A percentile compares a stretch with the other conserved stretches of the same genome.
phyloP scores from a whole-genome alignment of 2,113 vertebrate genomes.

The Chaetops frenatus region DNA sequence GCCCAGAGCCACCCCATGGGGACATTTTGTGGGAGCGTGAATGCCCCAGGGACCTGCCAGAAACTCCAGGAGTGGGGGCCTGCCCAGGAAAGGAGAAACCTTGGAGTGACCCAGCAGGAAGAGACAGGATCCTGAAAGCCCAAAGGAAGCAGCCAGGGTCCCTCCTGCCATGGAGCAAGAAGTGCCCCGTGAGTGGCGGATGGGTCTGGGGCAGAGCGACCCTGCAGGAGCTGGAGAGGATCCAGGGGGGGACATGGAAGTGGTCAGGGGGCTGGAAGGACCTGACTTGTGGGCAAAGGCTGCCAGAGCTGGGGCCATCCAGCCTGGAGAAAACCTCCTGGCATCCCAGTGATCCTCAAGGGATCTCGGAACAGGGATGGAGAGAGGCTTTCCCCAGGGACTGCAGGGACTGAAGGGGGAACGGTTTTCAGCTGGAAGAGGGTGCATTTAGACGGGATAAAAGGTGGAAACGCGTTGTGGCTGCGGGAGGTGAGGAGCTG shows the following conservation, averaged over 20 bases:
- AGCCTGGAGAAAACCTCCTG: background rate
- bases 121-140: background rate
- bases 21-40: background rate
- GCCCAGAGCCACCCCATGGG: background rate
- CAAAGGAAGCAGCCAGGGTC: background rate
- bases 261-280: background rate
- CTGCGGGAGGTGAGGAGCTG: background rate
- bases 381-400: background rate
- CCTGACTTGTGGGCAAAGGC: background rate
- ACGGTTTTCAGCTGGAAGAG: background rate
- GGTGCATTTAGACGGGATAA: background rate
- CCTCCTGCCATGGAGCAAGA: background rate
- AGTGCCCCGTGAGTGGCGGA: accelerated
- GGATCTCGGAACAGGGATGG: accelerated
- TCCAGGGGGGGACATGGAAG: background rate
- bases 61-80: accelerated
- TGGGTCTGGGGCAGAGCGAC: background rate
- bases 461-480: accelerated
- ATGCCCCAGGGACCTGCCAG: background rate
- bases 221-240: accelerated
- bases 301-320: background rate
- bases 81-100: background rate
- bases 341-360: accelerated
- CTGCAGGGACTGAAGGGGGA: background rate
- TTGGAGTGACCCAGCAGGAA: background rate